These are phyloP conservation scores for Drosophila varians DNA, from an alignment of 1,140 invertebrate genomes.

Conservation along the genomic window DNA sequence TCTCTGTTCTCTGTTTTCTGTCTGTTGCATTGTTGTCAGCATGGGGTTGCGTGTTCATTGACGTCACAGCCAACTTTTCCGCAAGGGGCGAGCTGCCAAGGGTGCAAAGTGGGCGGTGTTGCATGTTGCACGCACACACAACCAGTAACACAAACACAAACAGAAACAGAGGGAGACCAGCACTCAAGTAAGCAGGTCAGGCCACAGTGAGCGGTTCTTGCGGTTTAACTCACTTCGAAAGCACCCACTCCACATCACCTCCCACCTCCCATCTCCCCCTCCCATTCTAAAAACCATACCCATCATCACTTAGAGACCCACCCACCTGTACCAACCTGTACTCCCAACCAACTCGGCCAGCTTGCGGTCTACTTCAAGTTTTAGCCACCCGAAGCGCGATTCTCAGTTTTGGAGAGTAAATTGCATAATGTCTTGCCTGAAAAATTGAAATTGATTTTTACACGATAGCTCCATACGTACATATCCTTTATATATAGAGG, in stretches of 20 bases:
- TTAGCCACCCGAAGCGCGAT: slow-evolving; percentile 11
- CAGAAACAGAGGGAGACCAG: slow-evolving; percentile 16
- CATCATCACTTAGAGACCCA: slow-evolving; percentile 1
- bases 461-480: too few relatives aligned
- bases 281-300: too few relatives aligned
- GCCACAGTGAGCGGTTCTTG: slow-evolving; percentile 70
- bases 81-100: too few relatives aligned
- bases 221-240: slow-evolving; percentile 51
- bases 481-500: too few relatives aligned
- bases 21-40: slow-evolving; percentile 64
- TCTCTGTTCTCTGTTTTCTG: slow-evolving; percentile 25
- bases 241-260: not conserved
- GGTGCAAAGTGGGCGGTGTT: slow-evolving; percentile 14
- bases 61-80: slow-evolving; percentile 54
- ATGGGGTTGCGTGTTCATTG: slow-evolving; percentile 67
- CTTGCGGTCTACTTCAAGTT: slow-evolving; percentile 64
- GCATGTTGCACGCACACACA: slow-evolving; percentile 74
- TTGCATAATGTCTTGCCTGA: slow-evolving; percentile 17
- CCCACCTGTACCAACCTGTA: slow-evolving; percentile 1
- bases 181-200: slow-evolving; percentile 77
- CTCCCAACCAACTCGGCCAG: slow-evolving; percentile 39
- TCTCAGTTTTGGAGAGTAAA: slow-evolving; percentile 1
- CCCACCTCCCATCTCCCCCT: not conserved
- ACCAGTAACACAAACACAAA: slow-evolving; percentile 10
- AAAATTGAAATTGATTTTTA: slow-evolving; percentile 71